These are phyloP conservation scores for Neotoxoptera formosana DNA, from an alignment of 1,140 invertebrate species.

Conservation along the genomic window DNA sequence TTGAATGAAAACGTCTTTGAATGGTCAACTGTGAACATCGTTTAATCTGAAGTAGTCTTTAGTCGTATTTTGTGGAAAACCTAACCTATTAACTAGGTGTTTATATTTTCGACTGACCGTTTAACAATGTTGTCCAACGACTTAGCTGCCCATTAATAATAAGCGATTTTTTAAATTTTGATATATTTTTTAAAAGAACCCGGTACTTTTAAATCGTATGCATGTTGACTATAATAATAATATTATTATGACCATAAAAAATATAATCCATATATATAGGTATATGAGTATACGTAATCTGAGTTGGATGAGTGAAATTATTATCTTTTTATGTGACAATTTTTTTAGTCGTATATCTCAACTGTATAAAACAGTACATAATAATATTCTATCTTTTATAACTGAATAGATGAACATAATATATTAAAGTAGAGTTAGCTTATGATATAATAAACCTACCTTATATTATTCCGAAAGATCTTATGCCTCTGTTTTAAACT, in stretches of 20 bases:
- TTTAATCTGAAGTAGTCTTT: accelerated
- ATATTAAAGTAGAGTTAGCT: too few relatives aligned
- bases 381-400: too few relatives aligned
- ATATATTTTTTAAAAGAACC: background rate
- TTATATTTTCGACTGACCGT: background rate
- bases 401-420: too few relatives aligned
- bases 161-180: background rate
- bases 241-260: background rate
- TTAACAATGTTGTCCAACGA: background rate
- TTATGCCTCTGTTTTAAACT: background rate
- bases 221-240: too few relatives aligned
- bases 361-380: background rate
- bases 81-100: background rate
- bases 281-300: background rate
- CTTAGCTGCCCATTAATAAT: background rate
- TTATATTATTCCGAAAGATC: too few relatives aligned
- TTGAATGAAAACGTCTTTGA: background rate
- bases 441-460: too few relatives aligned
- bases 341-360: too few relatives aligned
- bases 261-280: background rate
- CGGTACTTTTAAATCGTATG: background rate
- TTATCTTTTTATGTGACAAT: too few relatives aligned
- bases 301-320: background rate
- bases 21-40: background rate
- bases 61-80: background rate